Evolutionary conservation across 1,140 invertebrate genomes (phyloP), one percentile per base, ranked within the genome.

Genomic region (Drosophila ohnishii): DNA sequence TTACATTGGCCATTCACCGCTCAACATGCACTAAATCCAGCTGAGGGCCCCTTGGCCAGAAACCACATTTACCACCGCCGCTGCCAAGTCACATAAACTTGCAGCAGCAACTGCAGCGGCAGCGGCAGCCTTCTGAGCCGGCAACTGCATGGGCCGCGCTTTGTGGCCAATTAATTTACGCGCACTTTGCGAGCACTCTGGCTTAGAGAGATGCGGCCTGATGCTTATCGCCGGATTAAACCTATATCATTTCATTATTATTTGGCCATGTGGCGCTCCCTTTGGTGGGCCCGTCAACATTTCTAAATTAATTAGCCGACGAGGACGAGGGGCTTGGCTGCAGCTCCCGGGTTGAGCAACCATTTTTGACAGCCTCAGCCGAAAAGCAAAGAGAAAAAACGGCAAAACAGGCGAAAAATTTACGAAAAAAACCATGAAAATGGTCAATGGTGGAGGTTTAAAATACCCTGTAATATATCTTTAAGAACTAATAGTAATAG

Each of bases 231-330:
- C 42, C 57, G 63, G 74, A 67, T 76, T 76, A 76, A 69, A 62
- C 73, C 74, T 69, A 76, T 76, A 76, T 76, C 74, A 76, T 76
- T 76, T 76, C 74, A 76, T 76, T 76, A 76, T 76, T 76, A 76
- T 76, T 56, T 59, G 28, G 53, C 44, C 42, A 56, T 64, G 50
- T 51, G 78, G 82, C 83, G 82, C 81, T 84, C 81, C 81, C 81
- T 84, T 75, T 75, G 71, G 75, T 67, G 73, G 56, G 58, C 58
- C 47, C 50, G 48, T 58, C 35, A 82, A 59, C 75, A 87, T 86
- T 86, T 87, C 69, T 83, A 81, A 87, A 86, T 86, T 86, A 86
- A 86, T 86, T 86, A 86, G 82, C 63, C 62, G 57, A 32, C 70
- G 63, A 65, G 66, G 67, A 58, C 30, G 53, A 50, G 64, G 86